Conservation (phyloP, 2,888 invertebrate species). For the Sarcophaga rosellei region DNA sequence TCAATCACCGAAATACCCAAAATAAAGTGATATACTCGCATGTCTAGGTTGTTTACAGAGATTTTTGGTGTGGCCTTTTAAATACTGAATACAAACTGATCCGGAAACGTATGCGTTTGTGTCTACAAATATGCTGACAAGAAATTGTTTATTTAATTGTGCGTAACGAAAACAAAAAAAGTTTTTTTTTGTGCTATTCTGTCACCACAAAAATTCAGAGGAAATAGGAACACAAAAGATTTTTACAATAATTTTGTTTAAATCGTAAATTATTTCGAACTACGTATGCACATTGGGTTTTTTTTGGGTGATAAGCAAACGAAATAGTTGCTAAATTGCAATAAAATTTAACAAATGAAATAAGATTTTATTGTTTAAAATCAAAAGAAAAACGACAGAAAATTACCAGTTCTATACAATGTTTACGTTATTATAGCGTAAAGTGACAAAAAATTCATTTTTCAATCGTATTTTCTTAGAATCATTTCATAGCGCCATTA, state of each 20-base stretch:
- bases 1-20: not conserved
- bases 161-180: slow-evolving; percentile 62
- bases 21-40: not conserved
- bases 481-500: too few relatives aligned
- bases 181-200: slow-evolving; percentile 19
- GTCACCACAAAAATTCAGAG: slow-evolving; percentile 36
- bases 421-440: too few relatives aligned
- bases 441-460: too few relatives aligned
- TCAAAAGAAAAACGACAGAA: not conserved
- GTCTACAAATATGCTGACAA: slow-evolving; percentile 16
- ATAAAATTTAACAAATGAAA: not conserved
- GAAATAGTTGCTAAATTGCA: not conserved
- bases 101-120: slow-evolving; percentile 21
- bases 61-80: slow-evolving; percentile 32
- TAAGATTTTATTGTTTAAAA: too few relatives aligned
- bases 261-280: slow-evolving; percentile 25
- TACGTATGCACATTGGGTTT: not conserved
- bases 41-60: not conserved
- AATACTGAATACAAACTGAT: not conserved
- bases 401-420: too few relatives aligned
- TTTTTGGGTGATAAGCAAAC: slow-evolving; percentile 4
- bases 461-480: too few relatives aligned
- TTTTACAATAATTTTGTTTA: not conserved
- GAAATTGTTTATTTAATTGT: slow-evolving; percentile 69
- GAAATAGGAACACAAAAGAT: not conserved